Evolutionary conservation across 2,113 vertebrate genomes (phyloP), one percentile per base, ranked within the genome.

Genomic region (Paralichthys olivaceus): DNA sequence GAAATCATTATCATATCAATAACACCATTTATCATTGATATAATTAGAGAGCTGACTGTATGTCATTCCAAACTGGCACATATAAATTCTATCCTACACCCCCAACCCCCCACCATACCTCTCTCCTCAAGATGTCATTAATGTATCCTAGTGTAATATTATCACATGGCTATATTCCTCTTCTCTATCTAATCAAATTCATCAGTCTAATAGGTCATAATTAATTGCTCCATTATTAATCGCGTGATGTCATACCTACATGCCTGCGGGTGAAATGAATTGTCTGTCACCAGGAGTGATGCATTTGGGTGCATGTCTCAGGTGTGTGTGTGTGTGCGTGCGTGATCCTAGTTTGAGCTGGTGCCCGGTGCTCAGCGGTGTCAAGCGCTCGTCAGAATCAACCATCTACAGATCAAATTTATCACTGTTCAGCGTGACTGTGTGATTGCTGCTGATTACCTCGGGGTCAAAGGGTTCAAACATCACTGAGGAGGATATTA

Each of bases 151-250:
- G 81, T 87, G 91, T 90, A 86, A 89, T 88, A 90, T 90, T 85
- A 90, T 91, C 88, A 83, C 88, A 86, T 65, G 56, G 63, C 83
- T 80, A 85, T 76, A 85, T 90, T 83, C 76, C 69, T 84, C 81
- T 54, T 69, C 80, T 74, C 90, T 60, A 83, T 86, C 88, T 92
- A 89, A 93, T 93, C 87, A 81, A 91, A 91, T 91, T 91, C 87
- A 87, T 89, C 90, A 87, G 84, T 77, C 88, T 91, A 93, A 93
- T 90, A 91, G 91, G 89, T 93, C 89, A 90, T 91, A 91, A 90
- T 92, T 89, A 90, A 92, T 92, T 91, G 87, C 88, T 89, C 78
- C 79, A 86, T 91, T 91, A 91, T 91, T 93, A 93, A 93, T 91
- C 70, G 70, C 89, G 73, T 92, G 91, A 93, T 92, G 90, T 92